Percentiles rank a stretch among this genome's conserved stretches.
Evolutionary conservation across 2,888 invertebrate species (phyloP).

Genomic region (Chloroclysta siterata): DNA sequence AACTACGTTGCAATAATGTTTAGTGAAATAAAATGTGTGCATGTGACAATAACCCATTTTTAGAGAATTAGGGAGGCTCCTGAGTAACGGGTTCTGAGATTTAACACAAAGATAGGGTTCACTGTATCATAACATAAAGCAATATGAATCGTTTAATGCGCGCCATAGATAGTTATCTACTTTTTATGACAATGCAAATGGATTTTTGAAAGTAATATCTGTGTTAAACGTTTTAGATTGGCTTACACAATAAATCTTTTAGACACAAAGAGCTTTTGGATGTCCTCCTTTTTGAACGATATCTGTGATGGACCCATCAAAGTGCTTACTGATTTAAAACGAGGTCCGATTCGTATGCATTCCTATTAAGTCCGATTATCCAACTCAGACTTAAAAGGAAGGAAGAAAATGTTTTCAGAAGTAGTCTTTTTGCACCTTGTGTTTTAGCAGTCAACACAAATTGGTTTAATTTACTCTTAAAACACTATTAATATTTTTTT

Average conservation of each 20-base stretch:
- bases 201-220: conserved; percentile 75
- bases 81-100: conserved; percentile 65
- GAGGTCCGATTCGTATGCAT: neutral
- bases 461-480: no score
- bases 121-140: conserved; percentile 65
- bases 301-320: conserved; percentile 35
- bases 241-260: conserved; percentile 60
- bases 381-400: no score
- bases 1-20: neutral
- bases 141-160: conserved; percentile 73
- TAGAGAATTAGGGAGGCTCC: conserved; percentile 44
- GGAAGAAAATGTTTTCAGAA: no score
- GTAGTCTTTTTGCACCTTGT: no score
- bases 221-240: conserved; percentile 60
- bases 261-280: conserved; percentile 46
- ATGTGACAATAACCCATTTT: neutral
- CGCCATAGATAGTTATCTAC: conserved; percentile 73
- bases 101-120: conserved; percentile 68
- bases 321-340: conserved; percentile 5
- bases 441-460: no score
- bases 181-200: conserved; percentile 78
- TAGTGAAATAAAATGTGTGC: neutral
- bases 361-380: no score
- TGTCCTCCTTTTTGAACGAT: conserved; percentile 43
- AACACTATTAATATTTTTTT: no score